phyloP scores from a whole-genome alignment of 2,797 vertebrate genomes.

The Chaunax sp. region DNA sequence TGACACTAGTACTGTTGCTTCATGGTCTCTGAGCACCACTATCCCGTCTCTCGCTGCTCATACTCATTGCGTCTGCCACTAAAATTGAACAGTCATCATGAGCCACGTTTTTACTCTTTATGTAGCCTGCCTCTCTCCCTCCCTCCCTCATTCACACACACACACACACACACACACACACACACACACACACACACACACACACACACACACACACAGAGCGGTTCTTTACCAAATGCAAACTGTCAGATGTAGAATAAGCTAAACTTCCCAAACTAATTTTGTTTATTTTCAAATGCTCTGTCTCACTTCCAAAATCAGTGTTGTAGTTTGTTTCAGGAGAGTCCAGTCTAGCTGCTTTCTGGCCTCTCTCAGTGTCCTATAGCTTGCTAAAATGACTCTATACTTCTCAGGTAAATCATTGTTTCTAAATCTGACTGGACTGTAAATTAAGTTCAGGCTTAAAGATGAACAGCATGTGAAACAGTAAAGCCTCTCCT shows the following conservation, averaged over 20 bases:
- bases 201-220: constrained; percentile 9
- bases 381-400: background rate
- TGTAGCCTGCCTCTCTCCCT: constrained; percentile 35
- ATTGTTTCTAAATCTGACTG: background rate
- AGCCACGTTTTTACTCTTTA: constrained; percentile 60
- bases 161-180: constrained; percentile 10
- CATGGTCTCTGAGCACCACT: constrained; percentile 45
- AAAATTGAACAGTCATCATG: constrained; percentile 67
- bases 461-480: background rate
- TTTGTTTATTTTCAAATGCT: constrained; percentile 36
- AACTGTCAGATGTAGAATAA: constrained; percentile 22
- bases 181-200: constrained; percentile 8
- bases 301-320: background rate
- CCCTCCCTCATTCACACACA: background rate
- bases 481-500: background rate
- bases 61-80: constrained; percentile 49
- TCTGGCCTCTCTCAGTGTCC: background rate
- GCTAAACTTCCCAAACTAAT: constrained; percentile 38
- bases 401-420: background rate
- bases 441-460: background rate
- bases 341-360: constrained; percentile 3
- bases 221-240: background rate
- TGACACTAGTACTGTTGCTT: constrained; percentile 50
- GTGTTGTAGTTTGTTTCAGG: constrained; percentile 19
- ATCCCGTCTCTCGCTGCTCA: constrained; percentile 35